These are phyloP conservation scores for Petrocephalus schoutedeni DNA, from an alignment of 2,797 vertebrate genomes.

Conservation along the genomic window DNA sequence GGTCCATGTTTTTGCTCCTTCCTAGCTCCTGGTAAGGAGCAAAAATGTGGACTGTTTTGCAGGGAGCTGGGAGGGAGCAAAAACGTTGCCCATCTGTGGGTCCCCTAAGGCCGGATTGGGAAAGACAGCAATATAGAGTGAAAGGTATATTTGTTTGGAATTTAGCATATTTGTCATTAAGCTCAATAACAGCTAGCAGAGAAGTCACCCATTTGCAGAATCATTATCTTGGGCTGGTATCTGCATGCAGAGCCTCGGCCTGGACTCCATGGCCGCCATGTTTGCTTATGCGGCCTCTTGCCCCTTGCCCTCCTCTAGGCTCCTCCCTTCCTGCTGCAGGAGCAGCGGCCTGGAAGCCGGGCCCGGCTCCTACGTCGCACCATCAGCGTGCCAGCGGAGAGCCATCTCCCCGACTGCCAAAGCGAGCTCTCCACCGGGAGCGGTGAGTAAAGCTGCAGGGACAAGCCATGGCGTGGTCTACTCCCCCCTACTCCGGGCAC, in stretches of 20 bases:
- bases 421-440: constrained; percentile 57
- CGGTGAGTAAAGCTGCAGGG: constrained; percentile 54
- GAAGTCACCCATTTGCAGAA: neutral
- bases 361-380: constrained; percentile 66
- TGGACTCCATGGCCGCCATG: neutral
- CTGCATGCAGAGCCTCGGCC: neutral
- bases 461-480: neutral
- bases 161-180: neutral
- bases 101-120: neutral
- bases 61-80: neutral
- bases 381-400: constrained; percentile 73
- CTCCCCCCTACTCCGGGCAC: neutral
- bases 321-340: constrained; percentile 52
- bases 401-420: constrained; percentile 61
- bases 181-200: neutral
- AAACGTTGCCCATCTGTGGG: neutral
- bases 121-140: neutral
- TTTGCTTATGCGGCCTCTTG: neutral
- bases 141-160: neutral
- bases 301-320: constrained; percentile 26
- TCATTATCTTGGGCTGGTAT: neutral
- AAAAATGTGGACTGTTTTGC: neutral
- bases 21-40: neutral
- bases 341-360: constrained; percentile 50
- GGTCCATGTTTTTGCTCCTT: neutral